phyloP scores from a whole-genome alignment of 35 echinoderm and acorn worm species.

The Patiria miniata region DNA sequence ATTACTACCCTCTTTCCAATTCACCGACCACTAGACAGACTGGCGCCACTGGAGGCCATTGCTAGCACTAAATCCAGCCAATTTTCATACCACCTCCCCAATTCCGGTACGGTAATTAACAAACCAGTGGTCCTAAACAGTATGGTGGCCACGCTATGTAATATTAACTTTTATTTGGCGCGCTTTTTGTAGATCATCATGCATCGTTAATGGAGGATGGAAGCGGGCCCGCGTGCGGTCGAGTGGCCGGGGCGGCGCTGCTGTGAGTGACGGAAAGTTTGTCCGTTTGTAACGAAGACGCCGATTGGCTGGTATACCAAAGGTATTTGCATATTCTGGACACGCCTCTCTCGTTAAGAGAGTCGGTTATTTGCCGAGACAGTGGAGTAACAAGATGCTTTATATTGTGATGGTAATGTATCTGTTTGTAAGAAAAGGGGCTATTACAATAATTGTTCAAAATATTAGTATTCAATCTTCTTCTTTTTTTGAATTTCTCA shows the following conservation, averaged over 20 bases:
- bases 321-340: neutral
- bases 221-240: neutral
- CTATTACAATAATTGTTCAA: too few relatives aligned
- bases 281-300: neutral
- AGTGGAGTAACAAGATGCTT: too few relatives aligned
- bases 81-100: neutral
- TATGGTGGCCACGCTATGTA: slow-evolving; percentile 14
- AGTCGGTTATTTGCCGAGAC: too few relatives aligned
- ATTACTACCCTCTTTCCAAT: neutral
- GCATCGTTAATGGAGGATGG: neutral
- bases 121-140: neutral
- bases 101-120: neutral
- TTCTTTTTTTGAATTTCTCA: too few relatives aligned
- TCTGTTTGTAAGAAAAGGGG: too few relatives aligned
- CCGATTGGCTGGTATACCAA: neutral
- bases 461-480: too few relatives aligned
- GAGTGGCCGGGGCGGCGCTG: neutral
- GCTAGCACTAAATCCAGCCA: slow-evolving; percentile 19
- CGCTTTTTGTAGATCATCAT: neutral
- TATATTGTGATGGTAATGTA: too few relatives aligned
- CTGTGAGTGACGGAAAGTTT: neutral
- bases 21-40: neutral
- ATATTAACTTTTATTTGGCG: slow-evolving; percentile 18
- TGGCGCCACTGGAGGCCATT: neutral
- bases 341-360: neutral